These are phyloP conservation scores for Fopius arisanus DNA, from an alignment of 1,140 invertebrate genomes.

Conservation along the genomic window DNA sequence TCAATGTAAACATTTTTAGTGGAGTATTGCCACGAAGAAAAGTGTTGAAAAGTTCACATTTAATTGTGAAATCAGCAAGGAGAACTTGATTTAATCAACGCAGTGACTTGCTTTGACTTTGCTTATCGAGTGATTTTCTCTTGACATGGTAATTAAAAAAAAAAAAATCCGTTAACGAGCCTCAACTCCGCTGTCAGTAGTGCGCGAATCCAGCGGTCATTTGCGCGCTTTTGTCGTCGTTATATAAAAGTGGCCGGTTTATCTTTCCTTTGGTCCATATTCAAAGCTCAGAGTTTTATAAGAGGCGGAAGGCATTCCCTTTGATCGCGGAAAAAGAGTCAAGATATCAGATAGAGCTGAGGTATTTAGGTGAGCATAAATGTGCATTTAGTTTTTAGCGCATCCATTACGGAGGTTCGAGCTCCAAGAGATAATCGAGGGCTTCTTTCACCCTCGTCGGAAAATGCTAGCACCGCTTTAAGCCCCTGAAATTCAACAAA, in stretches of 20 bases:
- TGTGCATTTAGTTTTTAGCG: background rate
- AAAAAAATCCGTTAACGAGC: no score
- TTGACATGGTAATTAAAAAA: no score
- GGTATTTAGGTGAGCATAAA: background rate
- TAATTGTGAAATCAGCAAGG: conserved; percentile 41
- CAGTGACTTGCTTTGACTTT: conserved; percentile 37
- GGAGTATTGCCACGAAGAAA: conserved; percentile 47
- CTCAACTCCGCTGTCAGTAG: no score
- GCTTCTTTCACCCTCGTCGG: background rate
- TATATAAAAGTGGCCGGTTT: no score
- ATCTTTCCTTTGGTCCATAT: no score
- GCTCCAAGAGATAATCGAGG: background rate
- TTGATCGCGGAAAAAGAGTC: background rate
- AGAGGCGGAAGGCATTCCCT: no score
- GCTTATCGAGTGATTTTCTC: conserved; percentile 11
- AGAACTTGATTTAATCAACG: conserved; percentile 54
- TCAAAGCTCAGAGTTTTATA: no score
- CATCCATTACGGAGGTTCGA: background rate
- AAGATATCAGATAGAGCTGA: background rate
- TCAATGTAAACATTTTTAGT: no score
- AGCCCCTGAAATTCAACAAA: background rate
- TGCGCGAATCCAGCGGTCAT: no score
- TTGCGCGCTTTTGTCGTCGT: no score
- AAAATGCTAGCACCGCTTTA: background rate
- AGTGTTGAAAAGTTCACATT: no score